A percentile compares a stretch with the other conserved stretches of the same genome.
Conservation (phyloP, 2,113 vertebrate species). For the Albula goreensis region DNA sequence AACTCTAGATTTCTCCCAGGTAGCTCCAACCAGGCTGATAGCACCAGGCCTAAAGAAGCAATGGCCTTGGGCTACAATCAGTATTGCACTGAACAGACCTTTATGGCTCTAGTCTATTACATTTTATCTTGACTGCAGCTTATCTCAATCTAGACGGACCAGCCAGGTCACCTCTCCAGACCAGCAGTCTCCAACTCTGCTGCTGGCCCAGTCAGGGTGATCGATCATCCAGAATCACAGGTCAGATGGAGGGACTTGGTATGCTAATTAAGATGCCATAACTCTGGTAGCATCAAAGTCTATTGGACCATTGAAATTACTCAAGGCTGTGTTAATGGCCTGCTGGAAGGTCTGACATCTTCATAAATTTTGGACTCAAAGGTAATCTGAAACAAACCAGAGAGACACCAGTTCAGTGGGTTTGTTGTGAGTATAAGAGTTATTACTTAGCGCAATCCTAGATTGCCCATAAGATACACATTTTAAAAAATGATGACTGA, state of each 20-base stretch:
- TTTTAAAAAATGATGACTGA: neutral
- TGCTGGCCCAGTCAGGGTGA: constrained; percentile 27
- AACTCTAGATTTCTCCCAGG: constrained; percentile 44
- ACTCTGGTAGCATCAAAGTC: neutral
- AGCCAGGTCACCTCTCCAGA: constrained; percentile 35
- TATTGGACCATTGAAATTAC: neutral
- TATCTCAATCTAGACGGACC: constrained; percentile 27
- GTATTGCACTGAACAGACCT: constrained; percentile 56
- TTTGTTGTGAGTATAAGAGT: too few species aligned
- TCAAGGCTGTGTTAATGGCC: neutral
- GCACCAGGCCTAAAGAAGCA: constrained; percentile 68
- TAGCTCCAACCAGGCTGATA: constrained; percentile 61
- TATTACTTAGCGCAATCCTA: too few species aligned
- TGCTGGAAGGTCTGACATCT: neutral
- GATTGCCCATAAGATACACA: neutral
- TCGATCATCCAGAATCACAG: constrained; percentile 10
- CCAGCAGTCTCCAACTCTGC: constrained; percentile 34
- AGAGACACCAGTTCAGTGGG: neutral
- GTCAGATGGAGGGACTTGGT: neutral
- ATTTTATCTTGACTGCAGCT: constrained; percentile 53
- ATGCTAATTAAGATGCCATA: neutral
- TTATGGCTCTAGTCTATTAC: constrained; percentile 66
- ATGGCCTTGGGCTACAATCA: constrained; percentile 51
- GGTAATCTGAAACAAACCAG: neutral
- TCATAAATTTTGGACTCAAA: neutral